These are phyloP conservation scores for Epizoanthus rinbou DNA, from an alignment of 92 coral and sea anemone species.

Conservation along the genomic window DNA sequence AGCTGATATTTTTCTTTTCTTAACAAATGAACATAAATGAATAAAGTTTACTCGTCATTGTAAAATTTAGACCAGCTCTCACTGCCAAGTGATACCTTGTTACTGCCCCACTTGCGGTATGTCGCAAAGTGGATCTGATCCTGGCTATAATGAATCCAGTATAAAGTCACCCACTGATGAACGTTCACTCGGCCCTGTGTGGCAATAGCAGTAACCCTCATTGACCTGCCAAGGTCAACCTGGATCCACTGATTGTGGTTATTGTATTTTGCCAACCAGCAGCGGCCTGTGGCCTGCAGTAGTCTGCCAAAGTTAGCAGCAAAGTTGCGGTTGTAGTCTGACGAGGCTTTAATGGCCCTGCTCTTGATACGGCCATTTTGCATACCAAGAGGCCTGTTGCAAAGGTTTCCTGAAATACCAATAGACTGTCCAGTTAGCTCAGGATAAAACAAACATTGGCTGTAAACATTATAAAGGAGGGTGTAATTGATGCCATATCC, in stretches of 20 bases:
- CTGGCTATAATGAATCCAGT: constrained; percentile 28
- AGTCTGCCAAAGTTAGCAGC: constrained; percentile 64
- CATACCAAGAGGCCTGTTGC: constrained; percentile 72
- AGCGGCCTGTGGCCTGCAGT: constrained; percentile 58
- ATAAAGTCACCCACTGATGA: constrained; percentile 26
- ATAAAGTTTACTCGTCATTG: background rate
- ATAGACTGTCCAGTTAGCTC: background rate
- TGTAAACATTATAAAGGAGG: background rate
- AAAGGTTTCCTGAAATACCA: constrained; percentile 55
- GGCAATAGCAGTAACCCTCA: constrained; percentile 28
- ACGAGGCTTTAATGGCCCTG: constrained; percentile 72
- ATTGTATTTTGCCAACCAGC: constrained; percentile 68
- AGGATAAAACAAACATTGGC: background rate
- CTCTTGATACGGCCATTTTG: constrained; percentile 72
- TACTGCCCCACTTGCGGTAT: constrained; percentile 39
- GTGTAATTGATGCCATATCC: background rate
- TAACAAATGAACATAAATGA: background rate
- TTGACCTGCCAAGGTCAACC: constrained; percentile 36
- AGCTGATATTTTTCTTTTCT: too few species aligned
- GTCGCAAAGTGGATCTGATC: constrained; percentile 35
- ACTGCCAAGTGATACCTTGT: constrained; percentile 17
- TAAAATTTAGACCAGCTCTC: background rate
- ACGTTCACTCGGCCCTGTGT: constrained; percentile 36
- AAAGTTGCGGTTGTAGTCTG: constrained; percentile 50
- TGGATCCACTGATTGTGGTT: constrained; percentile 82